phyloP scores from a whole-genome alignment of 37 sponge, comb jelly and placozoan species.

The Agelas oroides region DNA sequence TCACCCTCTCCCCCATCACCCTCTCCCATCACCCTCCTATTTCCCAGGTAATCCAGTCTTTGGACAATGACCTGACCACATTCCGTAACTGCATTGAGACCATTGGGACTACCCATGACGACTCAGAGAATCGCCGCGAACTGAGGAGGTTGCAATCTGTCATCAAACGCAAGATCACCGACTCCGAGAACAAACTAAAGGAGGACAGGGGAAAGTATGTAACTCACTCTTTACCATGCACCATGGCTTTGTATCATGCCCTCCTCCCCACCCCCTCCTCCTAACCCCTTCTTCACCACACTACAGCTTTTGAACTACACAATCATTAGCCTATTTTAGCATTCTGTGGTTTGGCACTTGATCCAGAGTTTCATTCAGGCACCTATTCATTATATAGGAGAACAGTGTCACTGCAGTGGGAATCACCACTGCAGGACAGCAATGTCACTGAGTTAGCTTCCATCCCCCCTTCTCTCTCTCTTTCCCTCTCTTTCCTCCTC shows the following conservation, averaged over 20 bases:
- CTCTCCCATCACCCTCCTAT: neutral
- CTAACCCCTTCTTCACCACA: neutral
- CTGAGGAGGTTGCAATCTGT: constrained; percentile 16
- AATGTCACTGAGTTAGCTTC: no score
- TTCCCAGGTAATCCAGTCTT: constrained; percentile 9
- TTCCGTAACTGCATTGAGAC: constrained; percentile 35
- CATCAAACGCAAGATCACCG: constrained; percentile 27
- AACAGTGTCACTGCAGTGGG: no score
- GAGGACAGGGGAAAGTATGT: constrained; percentile 14
- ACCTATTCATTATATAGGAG: no score
- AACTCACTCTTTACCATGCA: neutral
- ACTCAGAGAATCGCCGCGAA: constrained; percentile 19
- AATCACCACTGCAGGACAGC: no score
- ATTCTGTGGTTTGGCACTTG: no score
- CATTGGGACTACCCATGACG: constrained; percentile 47
- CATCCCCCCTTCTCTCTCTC: no score
- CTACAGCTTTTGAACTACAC: no score
- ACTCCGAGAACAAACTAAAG: constrained; percentile 18
- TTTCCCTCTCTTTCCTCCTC: no score
- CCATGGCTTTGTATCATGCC: neutral
- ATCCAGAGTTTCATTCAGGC: no score
- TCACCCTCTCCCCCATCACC: no score
- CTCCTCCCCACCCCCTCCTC: neutral
- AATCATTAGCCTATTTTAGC: no score
- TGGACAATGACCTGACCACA: constrained; percentile 32